Evolutionary conservation across 2,888 invertebrate genomes (phyloP), one percentile per base, ranked within the genome.

Genomic region (Epiblema foenella): DNA sequence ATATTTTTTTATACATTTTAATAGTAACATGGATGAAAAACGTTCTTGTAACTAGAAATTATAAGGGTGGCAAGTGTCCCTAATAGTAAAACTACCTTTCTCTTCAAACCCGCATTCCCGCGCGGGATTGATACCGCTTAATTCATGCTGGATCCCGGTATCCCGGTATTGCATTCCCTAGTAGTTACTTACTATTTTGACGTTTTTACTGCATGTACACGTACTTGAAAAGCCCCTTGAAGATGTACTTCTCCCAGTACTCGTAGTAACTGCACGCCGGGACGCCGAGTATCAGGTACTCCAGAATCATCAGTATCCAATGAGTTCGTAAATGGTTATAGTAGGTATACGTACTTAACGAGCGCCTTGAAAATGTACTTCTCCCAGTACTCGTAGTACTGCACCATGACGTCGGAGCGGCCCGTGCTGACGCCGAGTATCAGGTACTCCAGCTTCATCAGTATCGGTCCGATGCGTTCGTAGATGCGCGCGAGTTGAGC

Each of bases 381-480:
- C 85, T 98, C 98, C 97, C 98, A 98, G 85, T 94, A 95, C 0
- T 94, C 91, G 81, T 98, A 98, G 84, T 97, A 98, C 0, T 95
- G 90, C 5, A 91, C 91, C 96, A 98, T 97, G 74, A 95, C 95
- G 0, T 94, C 86, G 0, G 96, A 96, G 65, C 91, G 93, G 2
- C 98, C 98, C 0, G 97, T 96, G 76, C 96, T 96, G 1, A 97
- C 96, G 73, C 96, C 96, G 20, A 97, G 94, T 1, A 98, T 96
- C 46, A 98, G 89, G 74, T 96, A 97, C 88, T 98, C 98, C 74
- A 98, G 87, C 88, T 98, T 98, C 78, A 96, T 95, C 15, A 98
- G 91, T 69, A 98, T 95, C 0, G 98, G 97, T 0, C 97, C 96
- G 57, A 98, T 94, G 0, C 97, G 96, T 58, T 96, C 95, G 83